Evolutionary conservation across 2,113 vertebrate species (phyloP).

Genomic region (Suncus etruscus): DNA sequence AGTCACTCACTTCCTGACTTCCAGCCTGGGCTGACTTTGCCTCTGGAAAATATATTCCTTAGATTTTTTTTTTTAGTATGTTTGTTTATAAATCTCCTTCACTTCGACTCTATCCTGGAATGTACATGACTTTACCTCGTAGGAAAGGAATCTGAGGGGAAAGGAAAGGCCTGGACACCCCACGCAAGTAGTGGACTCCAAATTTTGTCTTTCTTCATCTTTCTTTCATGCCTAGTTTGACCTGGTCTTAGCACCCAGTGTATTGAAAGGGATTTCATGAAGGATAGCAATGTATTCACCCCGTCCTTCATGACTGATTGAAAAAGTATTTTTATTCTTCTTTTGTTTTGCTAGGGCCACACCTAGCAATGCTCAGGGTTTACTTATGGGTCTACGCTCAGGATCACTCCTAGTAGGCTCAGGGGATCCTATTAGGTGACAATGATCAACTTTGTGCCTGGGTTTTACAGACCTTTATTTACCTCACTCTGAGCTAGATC

Average conservation of each 20-base stretch:
- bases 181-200: neutral
- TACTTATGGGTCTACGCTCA: too few relatives aligned
- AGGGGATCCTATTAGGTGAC: too few relatives aligned
- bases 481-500: neutral
- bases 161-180: neutral
- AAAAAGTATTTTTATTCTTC: too few relatives aligned
- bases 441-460: too few relatives aligned
- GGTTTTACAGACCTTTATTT: neutral
- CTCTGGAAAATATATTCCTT: constrained; percentile 4
- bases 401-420: too few relatives aligned
- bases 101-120: neutral
- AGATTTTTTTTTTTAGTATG: constrained; percentile 20
- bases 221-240: neutral
- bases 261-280: neutral
- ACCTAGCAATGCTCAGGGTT: too few relatives aligned
- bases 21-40: constrained; percentile 30
- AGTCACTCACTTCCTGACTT: constrained; percentile 69
- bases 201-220: constrained; percentile 19
- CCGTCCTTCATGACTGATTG: too few relatives aligned
- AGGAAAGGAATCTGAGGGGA: neutral
- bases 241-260: neutral
- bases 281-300: neutral
- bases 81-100: constrained; percentile 35
- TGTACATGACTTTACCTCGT: neutral
- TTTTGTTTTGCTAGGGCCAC: too few relatives aligned